Evolutionary conservation across 2,888 invertebrate species (phyloP).

Genomic region (Cheilosia vulpina): DNA sequence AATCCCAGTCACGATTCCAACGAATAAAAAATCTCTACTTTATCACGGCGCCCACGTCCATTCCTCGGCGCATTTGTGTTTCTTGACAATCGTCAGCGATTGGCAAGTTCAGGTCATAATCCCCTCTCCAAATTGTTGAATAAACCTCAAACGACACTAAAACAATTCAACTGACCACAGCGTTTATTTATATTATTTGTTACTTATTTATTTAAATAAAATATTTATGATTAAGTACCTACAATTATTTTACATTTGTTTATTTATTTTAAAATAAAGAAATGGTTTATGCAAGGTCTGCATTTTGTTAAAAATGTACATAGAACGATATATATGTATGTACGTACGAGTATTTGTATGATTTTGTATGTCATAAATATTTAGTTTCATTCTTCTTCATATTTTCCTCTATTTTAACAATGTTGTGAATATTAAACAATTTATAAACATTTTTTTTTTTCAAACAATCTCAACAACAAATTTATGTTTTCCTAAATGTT

Average conservation of each 20-base stretch:
- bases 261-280: slow-evolving; percentile 17
- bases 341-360: slow-evolving; percentile 57
- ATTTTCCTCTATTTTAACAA: not conserved
- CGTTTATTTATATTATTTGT: not conserved
- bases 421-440: slow-evolving; percentile 20
- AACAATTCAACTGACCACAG: too few species aligned
- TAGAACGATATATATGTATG: slow-evolving; percentile 23
- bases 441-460: slow-evolving; percentile 3
- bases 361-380: slow-evolving; percentile 64
- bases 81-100: too few species aligned
- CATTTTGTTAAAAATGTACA: slow-evolving; percentile 52
- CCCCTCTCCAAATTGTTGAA: too few species aligned
- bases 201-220: not conserved
- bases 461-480: not conserved
- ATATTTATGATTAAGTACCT: not conserved
- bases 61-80: too few species aligned
- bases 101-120: too few species aligned
- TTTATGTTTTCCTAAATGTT: slow-evolving; percentile 34
- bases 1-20: too few species aligned
- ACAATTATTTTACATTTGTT: not conserved
- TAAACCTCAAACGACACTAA: too few species aligned
- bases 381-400: slow-evolving; percentile 25
- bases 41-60: too few species aligned
- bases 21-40: too few species aligned
- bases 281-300: slow-evolving; percentile 73